Evolutionary conservation across 2,888 invertebrate species (phyloP).

Genomic region (Bombyx huttoni): DNA sequence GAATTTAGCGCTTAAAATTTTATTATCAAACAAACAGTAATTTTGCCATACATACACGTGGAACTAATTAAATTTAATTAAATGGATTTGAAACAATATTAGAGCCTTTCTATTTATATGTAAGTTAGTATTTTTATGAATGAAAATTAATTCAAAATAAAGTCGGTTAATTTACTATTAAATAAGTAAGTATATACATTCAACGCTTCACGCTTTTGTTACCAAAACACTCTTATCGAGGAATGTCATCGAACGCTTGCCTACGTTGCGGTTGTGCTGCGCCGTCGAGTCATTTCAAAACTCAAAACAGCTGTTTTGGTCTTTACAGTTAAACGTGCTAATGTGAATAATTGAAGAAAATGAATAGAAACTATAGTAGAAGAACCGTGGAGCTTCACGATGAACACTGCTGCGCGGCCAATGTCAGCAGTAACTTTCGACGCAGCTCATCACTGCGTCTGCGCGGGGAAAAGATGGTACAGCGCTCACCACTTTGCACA

Average conservation of each 20-base stretch:
- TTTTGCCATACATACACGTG: neutral
- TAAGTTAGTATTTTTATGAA: too few relatives aligned
- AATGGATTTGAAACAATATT: neutral
- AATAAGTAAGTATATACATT: neutral
- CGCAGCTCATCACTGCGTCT: slow-evolving; percentile 78
- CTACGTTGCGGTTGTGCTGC: neutral
- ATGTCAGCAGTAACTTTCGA: slow-evolving; percentile 70
- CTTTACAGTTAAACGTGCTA: slow-evolving; percentile 47
- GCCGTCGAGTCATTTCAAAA: neutral
- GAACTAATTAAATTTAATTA: neutral
- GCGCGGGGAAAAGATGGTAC: slow-evolving; percentile 76
- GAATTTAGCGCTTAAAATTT: neutral
- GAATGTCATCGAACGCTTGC: neutral
- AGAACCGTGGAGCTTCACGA: slow-evolving; percentile 58
- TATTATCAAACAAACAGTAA: neutral
- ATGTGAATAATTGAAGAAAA: slow-evolving; percentile 57
- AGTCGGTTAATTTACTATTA: neutral
- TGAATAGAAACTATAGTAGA: slow-evolving; percentile 56
- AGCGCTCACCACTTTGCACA: slow-evolving; percentile 65
- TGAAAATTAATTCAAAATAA: too few relatives aligned
- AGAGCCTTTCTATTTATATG: too few relatives aligned
- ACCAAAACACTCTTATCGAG: neutral
- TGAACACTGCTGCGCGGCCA: slow-evolving; percentile 65
- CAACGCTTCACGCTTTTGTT: neutral
- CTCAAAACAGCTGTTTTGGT: slow-evolving; percentile 38